Conservation (phyloP, 2,888 invertebrate species). For the Mythimna ferrago region DNA sequence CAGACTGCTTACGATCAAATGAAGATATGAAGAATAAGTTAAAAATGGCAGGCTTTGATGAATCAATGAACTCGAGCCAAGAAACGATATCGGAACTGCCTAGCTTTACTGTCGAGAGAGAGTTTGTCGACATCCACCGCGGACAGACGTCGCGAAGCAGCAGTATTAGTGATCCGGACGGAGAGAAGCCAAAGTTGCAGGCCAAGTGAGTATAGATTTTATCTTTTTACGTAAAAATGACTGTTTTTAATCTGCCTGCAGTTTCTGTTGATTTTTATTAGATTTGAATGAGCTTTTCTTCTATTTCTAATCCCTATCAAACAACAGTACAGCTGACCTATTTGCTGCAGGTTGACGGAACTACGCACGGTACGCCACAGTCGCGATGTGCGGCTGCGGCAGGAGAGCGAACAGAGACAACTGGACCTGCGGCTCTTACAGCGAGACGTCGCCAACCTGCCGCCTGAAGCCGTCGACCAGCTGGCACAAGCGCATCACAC, state of each 20-base stretch:
- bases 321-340: not conserved
- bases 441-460: slow-evolving; percentile 93
- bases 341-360: slow-evolving; percentile 91
- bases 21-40: slow-evolving; percentile 88
- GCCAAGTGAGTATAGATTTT: slow-evolving; percentile 82
- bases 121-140: slow-evolving; percentile 82
- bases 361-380: slow-evolving; percentile 94
- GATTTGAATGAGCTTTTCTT: not conserved
- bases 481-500: slow-evolving; percentile 94
- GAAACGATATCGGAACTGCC: slow-evolving; percentile 78
- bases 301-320: too few species aligned
- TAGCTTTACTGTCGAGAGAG: slow-evolving; percentile 76
- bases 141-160: slow-evolving; percentile 83
- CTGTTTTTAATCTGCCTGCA: not conserved
- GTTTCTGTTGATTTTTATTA: not conserved
- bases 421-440: slow-evolving; percentile 94
- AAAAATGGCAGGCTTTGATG: slow-evolving; percentile 74
- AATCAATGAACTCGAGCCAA: slow-evolving; percentile 73
- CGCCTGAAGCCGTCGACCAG: slow-evolving; percentile 93
- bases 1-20: slow-evolving; percentile 94
- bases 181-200: slow-evolving; percentile 85
- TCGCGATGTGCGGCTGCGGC: slow-evolving; percentile 94
- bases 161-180: slow-evolving; percentile 84
- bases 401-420: slow-evolving; percentile 94
- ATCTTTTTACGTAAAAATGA: not conserved